Conservation (phyloP, 2,888 invertebrate species). For the Zaprionus obscuricornis region DNA sequence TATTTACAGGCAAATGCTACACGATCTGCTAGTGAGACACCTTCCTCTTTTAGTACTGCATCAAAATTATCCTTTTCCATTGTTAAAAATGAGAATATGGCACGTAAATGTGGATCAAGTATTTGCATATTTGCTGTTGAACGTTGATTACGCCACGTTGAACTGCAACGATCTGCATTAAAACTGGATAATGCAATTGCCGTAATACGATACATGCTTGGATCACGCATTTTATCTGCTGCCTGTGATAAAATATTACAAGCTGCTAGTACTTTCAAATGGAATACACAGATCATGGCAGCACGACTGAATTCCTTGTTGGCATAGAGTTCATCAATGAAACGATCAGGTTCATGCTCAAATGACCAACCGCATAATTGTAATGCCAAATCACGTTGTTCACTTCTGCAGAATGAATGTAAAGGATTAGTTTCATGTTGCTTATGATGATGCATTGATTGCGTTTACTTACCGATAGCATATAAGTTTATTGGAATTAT, state of each 20-base stretch:
- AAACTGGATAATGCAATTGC: conserved; percentile 94
- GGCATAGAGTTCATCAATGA: conserved; percentile 88
- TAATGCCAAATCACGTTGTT: conserved; percentile 89
- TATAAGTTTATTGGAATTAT: conserved; percentile 78
- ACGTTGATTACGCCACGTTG: conserved; percentile 90
- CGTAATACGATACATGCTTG: conserved; percentile 83
- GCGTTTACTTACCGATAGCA: conserved; percentile 72
- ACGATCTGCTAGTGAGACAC: conserved; percentile 93
- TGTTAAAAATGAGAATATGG: conserved; percentile 95
- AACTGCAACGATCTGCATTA: conserved; percentile 90
- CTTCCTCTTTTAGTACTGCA: conserved; percentile 91
- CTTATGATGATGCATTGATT: conserved; percentile 1
- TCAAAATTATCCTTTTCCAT: conserved; percentile 91
- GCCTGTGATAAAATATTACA: conserved; percentile 93
- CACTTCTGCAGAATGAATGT: conserved; percentile 84
- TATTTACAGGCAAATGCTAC: conserved; percentile 96
- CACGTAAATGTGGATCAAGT: conserved; percentile 94
- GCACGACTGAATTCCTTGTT: conserved; percentile 91
- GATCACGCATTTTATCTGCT: conserved; percentile 83
- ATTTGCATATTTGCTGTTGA: conserved; percentile 89
- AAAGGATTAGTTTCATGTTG: too few relatives aligned
- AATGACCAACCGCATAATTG: conserved; percentile 95
- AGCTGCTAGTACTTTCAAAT: conserved; percentile 92
- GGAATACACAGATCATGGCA: conserved; percentile 95
- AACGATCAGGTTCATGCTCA: conserved; percentile 88